Conservation (phyloP, 2,888 invertebrate species). For the Steinernema scapterisci region DNA sequence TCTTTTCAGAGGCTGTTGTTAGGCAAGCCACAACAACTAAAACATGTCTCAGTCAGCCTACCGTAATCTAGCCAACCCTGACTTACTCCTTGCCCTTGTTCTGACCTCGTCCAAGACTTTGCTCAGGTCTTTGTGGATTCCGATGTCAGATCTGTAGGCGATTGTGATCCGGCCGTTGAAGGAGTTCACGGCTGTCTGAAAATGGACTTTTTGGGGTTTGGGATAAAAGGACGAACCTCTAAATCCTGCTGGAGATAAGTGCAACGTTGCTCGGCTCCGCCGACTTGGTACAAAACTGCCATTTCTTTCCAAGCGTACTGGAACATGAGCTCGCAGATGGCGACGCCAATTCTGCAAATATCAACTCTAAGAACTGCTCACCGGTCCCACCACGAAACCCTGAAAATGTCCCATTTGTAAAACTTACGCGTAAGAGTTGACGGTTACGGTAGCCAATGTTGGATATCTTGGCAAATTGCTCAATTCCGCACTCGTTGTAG, state of each 20-base stretch:
- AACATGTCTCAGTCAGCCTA: neutral
- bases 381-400: no score
- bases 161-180: slow-evolving; percentile 20
- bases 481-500: slow-evolving; percentile 42
- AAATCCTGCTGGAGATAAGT: slow-evolving; percentile 47
- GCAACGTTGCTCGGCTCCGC: slow-evolving; percentile 48
- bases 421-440: slow-evolving; percentile 30
- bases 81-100: neutral
- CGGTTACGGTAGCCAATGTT: slow-evolving; percentile 41
- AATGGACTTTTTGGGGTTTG: neutral
- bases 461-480: slow-evolving; percentile 40
- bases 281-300: slow-evolving; percentile 51
- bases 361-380: no score
- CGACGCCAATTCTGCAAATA: slow-evolving; percentile 47
- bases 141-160: slow-evolving; percentile 7
- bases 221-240: slow-evolving; percentile 31
- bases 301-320: slow-evolving; percentile 52
- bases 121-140: neutral
- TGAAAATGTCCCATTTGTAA: no score
- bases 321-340: slow-evolving; percentile 47
- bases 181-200: slow-evolving; percentile 16
- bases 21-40: slow-evolving; percentile 14
- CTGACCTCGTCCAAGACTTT: slow-evolving; percentile 8
- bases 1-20: neutral
- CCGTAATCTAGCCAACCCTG: no score